Evolutionary conservation across 1,140 invertebrate genomes (phyloP), one percentile per base, ranked within the genome.

Genomic region (Zaprionus capensis): DNA sequence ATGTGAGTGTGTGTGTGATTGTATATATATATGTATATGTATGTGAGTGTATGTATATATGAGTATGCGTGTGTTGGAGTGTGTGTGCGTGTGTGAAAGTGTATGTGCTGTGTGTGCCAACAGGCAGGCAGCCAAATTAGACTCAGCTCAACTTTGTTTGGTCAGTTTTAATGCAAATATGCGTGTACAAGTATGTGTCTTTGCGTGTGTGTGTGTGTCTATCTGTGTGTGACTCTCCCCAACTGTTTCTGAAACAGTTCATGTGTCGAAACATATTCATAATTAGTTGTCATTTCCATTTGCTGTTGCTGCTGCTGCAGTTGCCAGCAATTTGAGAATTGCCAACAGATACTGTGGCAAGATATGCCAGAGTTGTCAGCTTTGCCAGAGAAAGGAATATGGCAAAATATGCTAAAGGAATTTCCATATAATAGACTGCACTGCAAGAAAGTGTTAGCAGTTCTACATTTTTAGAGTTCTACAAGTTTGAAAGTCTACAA

Each of bases 251-350:
- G 24, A 6, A 71, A 34, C 80, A 70, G 75, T 82, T 71, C 66
- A 82, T 90, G 81, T 90, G 78, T 71, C 76, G 85, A 77, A 85
- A 85, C 79, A 90, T 90, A 90, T 90, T 90, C 86, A 90, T 90
- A 90, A 90, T 90, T 85, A 90, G 81, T 82, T 82, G 75, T 65
- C 68, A 70, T 79, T 79, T 68, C 46, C 64, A 61, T 78, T 74
- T 78, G 59, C 71, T 9, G 28, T 65, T 28, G 28, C 28, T 46
- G 26, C 67, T 71, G 46, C 46, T 59, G 59, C 69, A 72, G 7
- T 38, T 38, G 41, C 12, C 22, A 56, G 51, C 49, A 55, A 66
- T 66, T 57, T 53, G 17, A 38, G 22, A 53, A 38, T n/a, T 61
- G 46, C 46, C 46, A 51, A 51, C 26, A 56, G 53, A 56, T 56